phyloP scores from a whole-genome alignment of 2,113 vertebrate species.

The Podilymbus podiceps region DNA sequence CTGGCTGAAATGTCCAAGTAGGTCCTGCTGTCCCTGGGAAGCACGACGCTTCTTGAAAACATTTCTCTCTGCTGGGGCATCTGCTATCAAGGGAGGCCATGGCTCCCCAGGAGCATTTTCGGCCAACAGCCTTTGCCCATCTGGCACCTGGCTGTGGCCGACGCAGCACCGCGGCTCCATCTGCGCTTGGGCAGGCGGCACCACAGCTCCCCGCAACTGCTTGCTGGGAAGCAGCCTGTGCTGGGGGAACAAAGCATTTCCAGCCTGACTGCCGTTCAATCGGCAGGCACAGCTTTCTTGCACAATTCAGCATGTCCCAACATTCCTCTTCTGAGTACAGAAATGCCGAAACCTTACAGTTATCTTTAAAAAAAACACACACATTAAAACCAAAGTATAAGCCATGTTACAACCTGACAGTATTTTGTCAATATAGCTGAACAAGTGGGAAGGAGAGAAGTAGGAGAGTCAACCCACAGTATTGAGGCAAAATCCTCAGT shows the following conservation, averaged over 20 bases:
- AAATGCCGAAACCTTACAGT: neutral
- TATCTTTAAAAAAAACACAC: neutral
- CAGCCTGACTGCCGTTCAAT: rapidly evolving
- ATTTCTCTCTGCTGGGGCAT: rapidly evolving
- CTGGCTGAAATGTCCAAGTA: neutral
- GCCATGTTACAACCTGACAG: neutral
- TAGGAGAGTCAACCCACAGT: neutral
- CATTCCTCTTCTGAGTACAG: neutral
- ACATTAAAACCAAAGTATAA: neutral
- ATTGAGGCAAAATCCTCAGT: neutral
- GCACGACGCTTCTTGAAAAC: neutral
- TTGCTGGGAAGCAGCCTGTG: neutral
- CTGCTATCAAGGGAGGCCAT: neutral
- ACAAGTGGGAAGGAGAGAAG: neutral
- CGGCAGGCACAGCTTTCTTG: neutral
- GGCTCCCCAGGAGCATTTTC: neutral
- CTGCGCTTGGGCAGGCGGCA: neutral
- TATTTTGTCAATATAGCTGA: neutral
- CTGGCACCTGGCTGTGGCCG: neutral
- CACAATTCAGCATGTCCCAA: neutral
- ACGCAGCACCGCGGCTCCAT: rapidly evolving
- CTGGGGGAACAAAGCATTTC: neutral
- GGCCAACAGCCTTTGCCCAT: neutral
- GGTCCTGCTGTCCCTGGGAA: neutral
- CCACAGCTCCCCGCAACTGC: neutral